Evolutionary conservation across 2,797 vertebrate species (phyloP), one percentile per base, ranked within the genome.

Genomic region (Austrolebias charrua): DNA sequence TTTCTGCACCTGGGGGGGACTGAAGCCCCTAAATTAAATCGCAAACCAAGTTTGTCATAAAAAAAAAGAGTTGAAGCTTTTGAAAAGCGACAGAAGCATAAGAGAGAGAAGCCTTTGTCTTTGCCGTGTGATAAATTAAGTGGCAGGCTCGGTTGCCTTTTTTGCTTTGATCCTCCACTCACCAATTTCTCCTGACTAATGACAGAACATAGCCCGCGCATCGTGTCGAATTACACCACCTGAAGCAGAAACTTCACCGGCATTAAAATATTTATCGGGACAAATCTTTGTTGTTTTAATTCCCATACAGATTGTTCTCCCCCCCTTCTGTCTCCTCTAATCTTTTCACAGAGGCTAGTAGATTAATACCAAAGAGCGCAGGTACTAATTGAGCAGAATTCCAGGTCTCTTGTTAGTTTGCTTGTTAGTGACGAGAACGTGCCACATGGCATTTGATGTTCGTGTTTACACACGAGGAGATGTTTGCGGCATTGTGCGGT

Each of bases 121-220:
- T 94, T 91, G 89, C 92, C 86, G 90, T 92, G 90, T 95, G 95
- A 96, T 96, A 94, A 96, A 97, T 95, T 94, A 96, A 95, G 94
- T 94, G 94, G 93, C 91, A 84, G 90, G 82, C 90, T 93, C 87
- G 74, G 90, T n/a, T 90, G 88, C 76, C 91, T 89, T 91, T 92
- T 87, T 81, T 35, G 86, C 95, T 97, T 98, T 98, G 95, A 98
- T 98, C 89, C 79, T 85, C 80, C 71, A 63, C 79, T 82, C 89
- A 81, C 71, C 78, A 80, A 77, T 89, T 91, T 90, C 15, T 87
- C 83, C 75, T 78, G 92, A 92, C 91, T 94, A 94, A 92, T 93
- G 94, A 93, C 92, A 90, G 91, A 91, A 90, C 89, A 73, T 90
- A 92, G 87, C 93, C 90, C 71, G 71, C 85, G 90, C 90, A 93